A percentile compares a stretch with the other conserved stretches of the same genome.
Evolutionary conservation across 2,113 vertebrate species (phyloP).

Genomic region (Marcusenius ussheri): DNA sequence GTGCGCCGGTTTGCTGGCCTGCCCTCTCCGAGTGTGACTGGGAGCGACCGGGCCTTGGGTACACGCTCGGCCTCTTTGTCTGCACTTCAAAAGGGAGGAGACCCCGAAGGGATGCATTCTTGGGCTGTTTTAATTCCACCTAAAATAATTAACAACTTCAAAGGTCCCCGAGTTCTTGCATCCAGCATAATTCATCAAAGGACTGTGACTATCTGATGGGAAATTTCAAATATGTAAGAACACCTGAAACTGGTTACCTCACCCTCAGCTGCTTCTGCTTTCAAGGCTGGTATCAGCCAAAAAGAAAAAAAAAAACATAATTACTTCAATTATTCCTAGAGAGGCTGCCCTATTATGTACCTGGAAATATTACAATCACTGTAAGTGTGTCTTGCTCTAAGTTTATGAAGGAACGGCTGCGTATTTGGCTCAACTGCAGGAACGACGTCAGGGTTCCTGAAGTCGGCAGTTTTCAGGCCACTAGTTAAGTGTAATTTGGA

Average conservation of each 20-base stretch:
- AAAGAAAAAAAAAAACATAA: conserved; percentile 34
- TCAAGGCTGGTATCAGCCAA: neutral
- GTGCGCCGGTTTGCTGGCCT: neutral
- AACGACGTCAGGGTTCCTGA: neutral
- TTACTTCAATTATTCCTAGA: neutral
- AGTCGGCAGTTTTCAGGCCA: conserved; percentile 1
- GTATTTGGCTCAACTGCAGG: neutral
- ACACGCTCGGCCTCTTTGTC: conserved; percentile 51
- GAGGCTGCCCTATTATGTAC: neutral
- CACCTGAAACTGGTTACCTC: conserved; percentile 32
- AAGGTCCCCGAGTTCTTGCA: conserved; percentile 19
- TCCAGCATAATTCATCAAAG: conserved; percentile 25
- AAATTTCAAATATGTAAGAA: conserved; percentile 25
- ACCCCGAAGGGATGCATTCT: conserved; percentile 58
- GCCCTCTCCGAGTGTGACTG: neutral
- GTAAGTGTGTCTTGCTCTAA: neutral
- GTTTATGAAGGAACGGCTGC: neutral
- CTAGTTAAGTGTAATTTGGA: conserved; percentile 2
- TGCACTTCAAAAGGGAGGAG: conserved; percentile 64
- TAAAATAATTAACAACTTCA: conserved; percentile 52
- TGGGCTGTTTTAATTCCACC: conserved; percentile 57
- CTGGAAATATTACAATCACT: neutral
- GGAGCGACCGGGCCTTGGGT: conserved; percentile 51
- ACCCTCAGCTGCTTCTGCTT: conserved; percentile 21
- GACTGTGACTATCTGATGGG: neutral